These are phyloP conservation scores for Calliphora vomitoria DNA, from an alignment of 2,888 invertebrate species.

Conservation along the genomic window DNA sequence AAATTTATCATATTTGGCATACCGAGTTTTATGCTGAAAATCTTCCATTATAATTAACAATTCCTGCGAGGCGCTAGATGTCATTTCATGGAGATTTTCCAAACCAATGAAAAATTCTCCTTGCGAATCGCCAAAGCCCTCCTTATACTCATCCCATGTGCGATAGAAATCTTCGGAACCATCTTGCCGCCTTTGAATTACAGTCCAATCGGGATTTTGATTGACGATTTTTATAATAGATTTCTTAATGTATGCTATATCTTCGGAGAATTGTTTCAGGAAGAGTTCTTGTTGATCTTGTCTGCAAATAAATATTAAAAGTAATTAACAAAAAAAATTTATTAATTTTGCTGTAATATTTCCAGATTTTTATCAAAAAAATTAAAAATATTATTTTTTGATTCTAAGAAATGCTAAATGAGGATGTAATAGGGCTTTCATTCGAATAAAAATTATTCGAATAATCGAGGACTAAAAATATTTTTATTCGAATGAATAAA, in stretches of 20 bases:
- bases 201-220: conserved; percentile 48
- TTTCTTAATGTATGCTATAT: conserved; percentile 43
- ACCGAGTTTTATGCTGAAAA: conserved; percentile 50
- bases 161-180: conserved; percentile 56
- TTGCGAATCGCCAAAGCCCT: conserved; percentile 47
- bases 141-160: conserved; percentile 53
- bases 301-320: not conserved
- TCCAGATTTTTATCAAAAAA: no score
- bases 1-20: conserved; percentile 56
- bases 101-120: conserved; percentile 62
- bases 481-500: no score
- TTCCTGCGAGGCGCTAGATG: conserved; percentile 28
- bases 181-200: conserved; percentile 47
- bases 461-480: no score
- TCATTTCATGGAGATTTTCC: conserved; percentile 47
- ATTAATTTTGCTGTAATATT: no score
- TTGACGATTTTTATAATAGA: conserved; percentile 33
- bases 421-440: no score
- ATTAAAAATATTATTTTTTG: not conserved
- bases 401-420: no score
- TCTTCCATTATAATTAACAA: conserved; percentile 52
- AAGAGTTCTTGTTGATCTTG: conserved; percentile 33
- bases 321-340: not conserved
- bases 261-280: not conserved
- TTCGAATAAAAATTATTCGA: no score